A percentile compares a stretch with the other conserved stretches of the same genome.
Conservation (phyloP, 2,113 vertebrate species). For the Prunella fulvescens region DNA sequence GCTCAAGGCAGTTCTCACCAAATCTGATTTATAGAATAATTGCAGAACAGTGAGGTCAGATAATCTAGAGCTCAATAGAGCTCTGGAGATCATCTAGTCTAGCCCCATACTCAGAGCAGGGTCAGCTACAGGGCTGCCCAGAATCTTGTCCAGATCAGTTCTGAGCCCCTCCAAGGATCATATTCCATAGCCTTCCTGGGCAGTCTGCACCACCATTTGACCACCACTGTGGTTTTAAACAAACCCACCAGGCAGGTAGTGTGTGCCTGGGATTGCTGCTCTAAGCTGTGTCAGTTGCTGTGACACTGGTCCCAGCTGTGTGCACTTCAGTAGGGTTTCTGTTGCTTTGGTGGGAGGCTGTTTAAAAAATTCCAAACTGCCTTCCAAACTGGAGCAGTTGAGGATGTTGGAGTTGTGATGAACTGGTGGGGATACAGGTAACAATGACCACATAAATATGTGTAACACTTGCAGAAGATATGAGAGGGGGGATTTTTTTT, state of each 20-base stretch:
- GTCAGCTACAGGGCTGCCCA: neutral
- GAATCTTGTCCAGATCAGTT: neutral
- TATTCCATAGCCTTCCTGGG: neutral
- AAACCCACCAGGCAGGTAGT: neutral
- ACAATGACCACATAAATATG: neutral
- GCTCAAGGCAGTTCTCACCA: neutral
- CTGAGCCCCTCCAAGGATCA: neutral
- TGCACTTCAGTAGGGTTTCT: accelerated
- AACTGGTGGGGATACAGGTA: neutral
- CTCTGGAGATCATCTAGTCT: neutral
- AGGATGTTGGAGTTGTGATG: neutral
- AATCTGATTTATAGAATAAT: neutral
- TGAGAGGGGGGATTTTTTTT: neutral
- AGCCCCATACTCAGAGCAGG: neutral
- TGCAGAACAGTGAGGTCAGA: neutral
- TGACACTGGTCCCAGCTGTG: neutral
- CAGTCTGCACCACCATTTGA: neutral
- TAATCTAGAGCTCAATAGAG: neutral
- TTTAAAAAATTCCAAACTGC: neutral
- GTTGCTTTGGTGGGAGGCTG: neutral
- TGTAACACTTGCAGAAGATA: neutral
- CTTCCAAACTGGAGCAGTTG: neutral
- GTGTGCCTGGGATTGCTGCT: neutral
- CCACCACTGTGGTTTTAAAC: neutral
- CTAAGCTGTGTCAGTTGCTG: neutral